Conservation (phyloP, 2,113 vertebrate genomes). For the Crotalus helleri region DNA sequence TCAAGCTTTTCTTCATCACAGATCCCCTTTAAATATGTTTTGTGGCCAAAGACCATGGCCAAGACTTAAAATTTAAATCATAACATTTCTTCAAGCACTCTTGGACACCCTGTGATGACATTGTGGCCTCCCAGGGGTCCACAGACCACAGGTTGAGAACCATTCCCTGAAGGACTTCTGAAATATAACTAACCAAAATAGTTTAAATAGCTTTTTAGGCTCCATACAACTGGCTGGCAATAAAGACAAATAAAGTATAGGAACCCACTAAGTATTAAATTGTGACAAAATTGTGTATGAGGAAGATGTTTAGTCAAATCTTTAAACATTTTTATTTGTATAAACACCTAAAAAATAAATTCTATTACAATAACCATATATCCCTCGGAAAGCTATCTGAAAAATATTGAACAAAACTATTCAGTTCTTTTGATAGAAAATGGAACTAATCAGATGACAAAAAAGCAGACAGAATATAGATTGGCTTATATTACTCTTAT, state of each 20-base stretch:
- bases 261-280: not conserved
- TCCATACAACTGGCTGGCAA: not conserved
- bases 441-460: not conserved
- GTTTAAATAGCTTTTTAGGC: not conserved
- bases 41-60: too few relatives aligned
- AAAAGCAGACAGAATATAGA: constrained; percentile 38
- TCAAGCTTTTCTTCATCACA: not conserved
- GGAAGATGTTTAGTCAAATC: not conserved
- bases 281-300: not conserved
- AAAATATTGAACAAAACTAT: not conserved
- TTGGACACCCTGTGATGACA: not conserved
- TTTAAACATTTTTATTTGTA: not conserved
- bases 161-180: not conserved
- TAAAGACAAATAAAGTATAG: not conserved
- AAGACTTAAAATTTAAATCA: not conserved
- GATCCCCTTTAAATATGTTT: not conserved
- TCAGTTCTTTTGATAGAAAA: not conserved
- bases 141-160: not conserved
- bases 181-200: not conserved
- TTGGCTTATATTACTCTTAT: constrained; percentile 24
- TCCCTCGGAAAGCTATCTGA: not conserved
- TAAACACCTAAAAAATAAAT: not conserved
- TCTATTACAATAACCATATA: not conserved
- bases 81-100: not conserved
- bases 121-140: not conserved